Evolutionary conservation across 2,888 invertebrate species (phyloP).

Genomic region (Chloromyia formosa): DNA sequence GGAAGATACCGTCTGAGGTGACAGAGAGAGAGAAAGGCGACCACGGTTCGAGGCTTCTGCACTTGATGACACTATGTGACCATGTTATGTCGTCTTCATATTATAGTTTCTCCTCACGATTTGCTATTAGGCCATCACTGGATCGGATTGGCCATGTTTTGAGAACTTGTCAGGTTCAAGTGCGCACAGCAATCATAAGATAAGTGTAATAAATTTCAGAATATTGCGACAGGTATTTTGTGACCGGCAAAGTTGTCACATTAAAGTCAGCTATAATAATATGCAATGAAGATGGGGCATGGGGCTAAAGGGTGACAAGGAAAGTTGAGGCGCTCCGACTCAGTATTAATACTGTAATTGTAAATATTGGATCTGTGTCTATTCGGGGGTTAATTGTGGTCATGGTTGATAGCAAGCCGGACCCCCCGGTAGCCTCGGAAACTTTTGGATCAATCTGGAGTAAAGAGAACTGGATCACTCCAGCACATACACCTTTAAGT

Average conservation of each 20-base stretch:
- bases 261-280: background rate
- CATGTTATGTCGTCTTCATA: background rate
- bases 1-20: background rate
- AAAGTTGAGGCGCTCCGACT: background rate
- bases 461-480: no score
- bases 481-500: no score
- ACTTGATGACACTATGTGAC: background rate
- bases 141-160: background rate
- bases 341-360: no score
- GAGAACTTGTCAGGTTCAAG: background rate
- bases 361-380: no score
- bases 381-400: no score
- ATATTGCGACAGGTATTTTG: background rate
- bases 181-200: background rate
- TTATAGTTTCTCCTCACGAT: background rate
- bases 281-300: no score
- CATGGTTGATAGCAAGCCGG: no score
- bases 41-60: background rate
- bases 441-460: no score
- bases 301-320: background rate
- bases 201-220: background rate
- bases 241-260: slow-evolving; percentile 24
- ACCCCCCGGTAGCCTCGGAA: no score
- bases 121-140: no score
- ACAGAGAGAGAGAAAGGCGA: background rate